Base-by-base conservation (phyloP, 2,113 vertebrate species). In the Leptodactylus fuscus region DNA sequence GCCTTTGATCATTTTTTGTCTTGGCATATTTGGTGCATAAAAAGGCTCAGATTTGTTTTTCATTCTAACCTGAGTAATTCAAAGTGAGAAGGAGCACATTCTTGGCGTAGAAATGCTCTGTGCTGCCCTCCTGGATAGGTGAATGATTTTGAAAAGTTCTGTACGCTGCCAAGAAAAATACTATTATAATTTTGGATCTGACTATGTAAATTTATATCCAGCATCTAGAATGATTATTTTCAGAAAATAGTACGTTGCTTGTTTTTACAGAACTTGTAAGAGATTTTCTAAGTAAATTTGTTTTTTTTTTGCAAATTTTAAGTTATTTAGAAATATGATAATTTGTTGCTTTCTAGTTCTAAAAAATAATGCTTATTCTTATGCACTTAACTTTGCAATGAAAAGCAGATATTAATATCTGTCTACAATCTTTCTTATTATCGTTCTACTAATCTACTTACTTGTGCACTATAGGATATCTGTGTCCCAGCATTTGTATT, bases 91-190 rank as follows among this genome's bases (percentile, higher is more conserved):
- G 49, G 48, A 86, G 67, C 84, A 86, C 84, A 86, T 86, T 86
- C 84, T 81, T 86, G 84, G 84, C 84, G 69, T 81, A 60, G 67
- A 71, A 71, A 15, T 60, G 49, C 55, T 48, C 78, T 81, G 49
- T 86, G 79, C 77, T 86, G 77, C 84, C 83, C 84, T 86, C 84
- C 84, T 86, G 84, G 76, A 86, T 86, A 86, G 84, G 84, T 81
- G 84, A 86, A 86, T 81, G 34, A 79, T 70, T 85, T 85, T 85
- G 15, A 80, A 86, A 86, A 73, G 84, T 81, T 65, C 41, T 16
- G 8, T 44, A 22, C 36, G 18, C 65, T 81, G 84, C 84, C 84
- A 86, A 86, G 51, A 80, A 81, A 73, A 86, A 86, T 81, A 86
- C 84, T 79, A 86, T 86, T 86, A 81, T 86, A 86, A 81, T 79